Evolutionary conservation across 2,797 vertebrate species (phyloP).

Genomic region (Chelon auratus): DNA sequence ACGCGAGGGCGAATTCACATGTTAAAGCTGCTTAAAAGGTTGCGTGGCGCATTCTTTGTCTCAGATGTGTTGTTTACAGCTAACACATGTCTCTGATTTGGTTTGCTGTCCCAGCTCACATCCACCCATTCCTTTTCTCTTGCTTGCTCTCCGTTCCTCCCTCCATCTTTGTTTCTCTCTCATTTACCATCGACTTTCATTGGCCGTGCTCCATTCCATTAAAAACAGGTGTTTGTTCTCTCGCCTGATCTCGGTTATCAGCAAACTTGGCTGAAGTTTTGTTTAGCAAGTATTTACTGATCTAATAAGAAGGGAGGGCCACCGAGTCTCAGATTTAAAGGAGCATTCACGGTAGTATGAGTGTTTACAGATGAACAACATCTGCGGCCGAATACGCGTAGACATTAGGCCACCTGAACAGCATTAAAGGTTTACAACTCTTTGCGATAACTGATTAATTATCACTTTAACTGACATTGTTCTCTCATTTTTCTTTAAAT

Average conservation of each 20-base stretch:
- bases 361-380: neutral
- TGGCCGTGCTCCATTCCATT: constrained; percentile 31
- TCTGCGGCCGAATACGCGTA: too few species aligned
- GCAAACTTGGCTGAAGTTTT: constrained; percentile 26
- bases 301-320: constrained; percentile 2
- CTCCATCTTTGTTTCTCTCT: constrained; percentile 26
- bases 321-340: neutral
- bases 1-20: neutral
- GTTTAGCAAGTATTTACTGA: constrained; percentile 7
- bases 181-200: constrained; percentile 35
- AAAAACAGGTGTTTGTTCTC: constrained; percentile 60
- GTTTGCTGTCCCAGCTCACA: constrained; percentile 21
- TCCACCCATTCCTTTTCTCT: constrained; percentile 31
- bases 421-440: too few species aligned
- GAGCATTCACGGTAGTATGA: neutral
- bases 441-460: too few species aligned
- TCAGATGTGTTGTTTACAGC: constrained; percentile 64
- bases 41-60: constrained; percentile 40
- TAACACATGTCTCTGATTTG: constrained; percentile 65
- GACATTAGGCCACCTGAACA: too few species aligned
- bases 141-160: constrained; percentile 1
- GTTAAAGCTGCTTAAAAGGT: neutral
- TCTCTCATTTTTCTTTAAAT: too few species aligned
- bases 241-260: constrained; percentile 22
- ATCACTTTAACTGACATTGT: too few species aligned